Conservation (phyloP, 92 coral and sea anemone species). For the Hydrozoanthus gracilis region DNA sequence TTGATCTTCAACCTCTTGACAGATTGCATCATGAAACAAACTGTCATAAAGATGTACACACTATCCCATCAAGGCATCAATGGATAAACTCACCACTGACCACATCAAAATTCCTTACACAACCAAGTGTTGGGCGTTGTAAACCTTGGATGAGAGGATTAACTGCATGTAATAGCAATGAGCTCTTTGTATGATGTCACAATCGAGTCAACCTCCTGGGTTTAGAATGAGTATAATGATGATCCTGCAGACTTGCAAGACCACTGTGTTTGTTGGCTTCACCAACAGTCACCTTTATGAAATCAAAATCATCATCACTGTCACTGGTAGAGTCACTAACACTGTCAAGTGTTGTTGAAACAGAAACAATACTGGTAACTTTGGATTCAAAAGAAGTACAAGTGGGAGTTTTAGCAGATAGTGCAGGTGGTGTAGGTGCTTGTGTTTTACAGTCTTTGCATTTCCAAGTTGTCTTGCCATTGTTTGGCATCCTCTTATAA, state of each 20-base stretch:
- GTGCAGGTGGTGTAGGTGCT: neutral
- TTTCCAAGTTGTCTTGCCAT: slow-evolving; percentile 64
- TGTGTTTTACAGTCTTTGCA: slow-evolving; percentile 51
- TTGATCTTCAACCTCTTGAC: slow-evolving; percentile 43
- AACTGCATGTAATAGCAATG: slow-evolving; percentile 48
- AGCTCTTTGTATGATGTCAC: slow-evolving; percentile 53
- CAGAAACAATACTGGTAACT: neutral
- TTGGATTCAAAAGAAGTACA: slow-evolving; percentile 30
- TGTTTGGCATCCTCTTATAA: slow-evolving; percentile 55
- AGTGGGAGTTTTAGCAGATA: slow-evolving; percentile 43
- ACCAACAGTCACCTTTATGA: slow-evolving; percentile 21
- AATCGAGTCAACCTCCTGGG: slow-evolving; percentile 68
- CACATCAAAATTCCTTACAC: slow-evolving; percentile 55
- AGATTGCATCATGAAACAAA: slow-evolving; percentile 16
- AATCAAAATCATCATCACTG: slow-evolving; percentile 46
- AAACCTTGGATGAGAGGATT: slow-evolving; percentile 69
- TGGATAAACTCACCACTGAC: slow-evolving; percentile 41
- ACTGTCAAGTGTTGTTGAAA: neutral
- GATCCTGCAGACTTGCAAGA: slow-evolving; percentile 48
- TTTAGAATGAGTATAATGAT: slow-evolving; percentile 47
- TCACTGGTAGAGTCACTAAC: slow-evolving; percentile 28
- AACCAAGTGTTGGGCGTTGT: slow-evolving; percentile 68
- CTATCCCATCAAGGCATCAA: slow-evolving; percentile 8
- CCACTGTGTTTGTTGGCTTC: slow-evolving; percentile 28
- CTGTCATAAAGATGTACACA: slow-evolving; percentile 27